phyloP scores from a whole-genome alignment of 2,888 invertebrate genomes.

The Caenorhabditis sp. region DNA sequence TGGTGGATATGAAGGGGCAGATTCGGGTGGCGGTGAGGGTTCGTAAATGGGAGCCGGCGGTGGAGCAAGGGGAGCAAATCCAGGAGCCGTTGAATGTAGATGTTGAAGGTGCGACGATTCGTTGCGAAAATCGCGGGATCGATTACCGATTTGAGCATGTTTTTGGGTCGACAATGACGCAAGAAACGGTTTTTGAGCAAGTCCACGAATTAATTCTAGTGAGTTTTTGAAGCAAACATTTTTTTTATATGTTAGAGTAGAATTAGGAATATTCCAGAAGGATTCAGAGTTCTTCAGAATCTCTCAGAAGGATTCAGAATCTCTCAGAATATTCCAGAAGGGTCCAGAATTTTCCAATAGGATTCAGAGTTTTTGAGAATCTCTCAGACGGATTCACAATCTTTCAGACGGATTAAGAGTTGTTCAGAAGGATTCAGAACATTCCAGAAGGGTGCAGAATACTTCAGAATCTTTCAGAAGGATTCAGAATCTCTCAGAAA shows the following conservation, averaged over 20 bases:
- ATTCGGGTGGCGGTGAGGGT: slow-evolving; percentile 50
- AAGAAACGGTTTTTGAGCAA: slow-evolving; percentile 40
- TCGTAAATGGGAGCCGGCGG: slow-evolving; percentile 16
- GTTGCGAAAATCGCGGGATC: neutral
- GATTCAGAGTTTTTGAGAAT: too few species aligned
- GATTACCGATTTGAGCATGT: slow-evolving; percentile 44
- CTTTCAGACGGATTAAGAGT: too few species aligned
- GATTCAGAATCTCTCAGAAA: too few species aligned
- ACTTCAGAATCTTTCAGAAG: too few species aligned
- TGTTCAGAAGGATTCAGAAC: too few species aligned
- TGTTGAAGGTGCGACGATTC: slow-evolving; percentile 7
- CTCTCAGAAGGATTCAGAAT: too few species aligned
- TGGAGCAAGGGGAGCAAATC: neutral
- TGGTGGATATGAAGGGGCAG: slow-evolving; percentile 51
- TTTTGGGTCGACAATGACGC: slow-evolving; percentile 28
- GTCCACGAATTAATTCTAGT: slow-evolving; percentile 50
- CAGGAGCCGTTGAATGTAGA: neutral
- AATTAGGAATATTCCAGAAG: neutral
- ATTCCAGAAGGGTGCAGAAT: too few species aligned
- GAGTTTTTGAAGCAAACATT: slow-evolving; percentile 6
- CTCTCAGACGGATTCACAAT: too few species aligned
- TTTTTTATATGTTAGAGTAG: neutral
- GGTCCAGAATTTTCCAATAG: too few species aligned
- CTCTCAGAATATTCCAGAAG: too few species aligned
- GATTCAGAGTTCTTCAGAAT: too few species aligned